These are phyloP conservation scores for Eristalis arbustorum DNA, from an alignment of 2,888 invertebrate genomes.

Conservation along the genomic window DNA sequence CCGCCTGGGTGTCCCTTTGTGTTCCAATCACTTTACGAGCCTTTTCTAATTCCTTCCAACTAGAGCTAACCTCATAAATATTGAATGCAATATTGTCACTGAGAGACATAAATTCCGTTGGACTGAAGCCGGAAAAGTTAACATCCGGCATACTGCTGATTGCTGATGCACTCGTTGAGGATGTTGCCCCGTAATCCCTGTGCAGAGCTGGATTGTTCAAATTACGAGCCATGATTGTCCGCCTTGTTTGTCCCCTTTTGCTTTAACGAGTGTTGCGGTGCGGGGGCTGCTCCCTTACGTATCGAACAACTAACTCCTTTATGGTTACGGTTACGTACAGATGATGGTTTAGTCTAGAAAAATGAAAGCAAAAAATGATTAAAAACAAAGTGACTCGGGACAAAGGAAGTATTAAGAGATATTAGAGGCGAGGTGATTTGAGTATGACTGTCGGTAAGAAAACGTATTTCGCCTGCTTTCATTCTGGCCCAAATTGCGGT, in stretches of 20 bases:
- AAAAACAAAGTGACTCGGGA: background rate
- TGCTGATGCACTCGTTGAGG: slow-evolving; percentile 72
- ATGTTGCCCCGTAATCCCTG: slow-evolving; percentile 78
- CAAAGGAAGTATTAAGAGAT: background rate
- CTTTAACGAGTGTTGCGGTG: slow-evolving; percentile 1
- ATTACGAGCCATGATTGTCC: slow-evolving; percentile 73
- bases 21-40: slow-evolving; percentile 89
- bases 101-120: slow-evolving; percentile 88
- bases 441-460: background rate
- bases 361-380: background rate
- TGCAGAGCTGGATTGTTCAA: slow-evolving; percentile 75
- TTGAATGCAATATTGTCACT: slow-evolving; percentile 91
- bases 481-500: too few relatives aligned
- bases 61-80: slow-evolving; percentile 88
- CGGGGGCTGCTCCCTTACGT: slow-evolving; percentile 8
- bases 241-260: background rate
- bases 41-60: slow-evolving; percentile 86
- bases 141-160: slow-evolving; percentile 83
- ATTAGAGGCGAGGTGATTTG: background rate
- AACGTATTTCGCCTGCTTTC: too few relatives aligned
- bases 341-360: background rate
- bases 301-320: slow-evolving; percentile 9
- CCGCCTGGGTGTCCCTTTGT: slow-evolving; percentile 85
- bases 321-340: background rate
- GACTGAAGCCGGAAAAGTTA: slow-evolving; percentile 86